Conservation (phyloP, 2,113 vertebrate genomes). For the Urocitellus parryii region DNA sequence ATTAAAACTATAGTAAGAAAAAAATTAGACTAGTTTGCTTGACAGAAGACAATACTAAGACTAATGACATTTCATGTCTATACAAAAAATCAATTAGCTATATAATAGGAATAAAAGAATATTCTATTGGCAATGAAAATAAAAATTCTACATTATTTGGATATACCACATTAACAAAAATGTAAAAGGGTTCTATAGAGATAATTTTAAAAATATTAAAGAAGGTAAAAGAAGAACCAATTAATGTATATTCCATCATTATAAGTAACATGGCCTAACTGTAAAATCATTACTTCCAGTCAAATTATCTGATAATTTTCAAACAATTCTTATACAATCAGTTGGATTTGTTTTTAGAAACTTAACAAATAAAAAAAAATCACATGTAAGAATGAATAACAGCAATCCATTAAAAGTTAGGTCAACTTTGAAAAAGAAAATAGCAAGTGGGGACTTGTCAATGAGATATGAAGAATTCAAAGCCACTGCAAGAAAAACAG, state of each 20-base stretch:
- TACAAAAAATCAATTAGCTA: background rate
- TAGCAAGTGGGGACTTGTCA: background rate
- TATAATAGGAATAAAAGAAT: background rate
- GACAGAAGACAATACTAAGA: background rate
- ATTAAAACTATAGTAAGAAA: background rate
- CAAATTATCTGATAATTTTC: constrained; percentile 1
- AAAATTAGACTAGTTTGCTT: background rate
- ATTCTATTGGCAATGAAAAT: background rate
- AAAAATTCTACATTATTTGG: background rate
- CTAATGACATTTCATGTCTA: background rate
- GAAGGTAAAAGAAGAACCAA: background rate
- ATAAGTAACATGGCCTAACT: background rate
- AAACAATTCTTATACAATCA: constrained; percentile 5
- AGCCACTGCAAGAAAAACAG: background rate
- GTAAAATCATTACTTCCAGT: background rate
- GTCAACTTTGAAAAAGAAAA: too few species aligned
- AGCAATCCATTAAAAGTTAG: background rate
- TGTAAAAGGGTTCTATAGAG: background rate
- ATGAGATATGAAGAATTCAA: background rate
- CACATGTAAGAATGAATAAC: background rate
- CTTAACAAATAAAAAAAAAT: background rate
- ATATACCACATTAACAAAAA: constrained; percentile 20
- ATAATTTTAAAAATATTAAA: background rate
- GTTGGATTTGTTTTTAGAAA: background rate
- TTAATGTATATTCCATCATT: background rate